phyloP scores from a whole-genome alignment of 2,888 invertebrate genomes.

The Mamestra brassicae region DNA sequence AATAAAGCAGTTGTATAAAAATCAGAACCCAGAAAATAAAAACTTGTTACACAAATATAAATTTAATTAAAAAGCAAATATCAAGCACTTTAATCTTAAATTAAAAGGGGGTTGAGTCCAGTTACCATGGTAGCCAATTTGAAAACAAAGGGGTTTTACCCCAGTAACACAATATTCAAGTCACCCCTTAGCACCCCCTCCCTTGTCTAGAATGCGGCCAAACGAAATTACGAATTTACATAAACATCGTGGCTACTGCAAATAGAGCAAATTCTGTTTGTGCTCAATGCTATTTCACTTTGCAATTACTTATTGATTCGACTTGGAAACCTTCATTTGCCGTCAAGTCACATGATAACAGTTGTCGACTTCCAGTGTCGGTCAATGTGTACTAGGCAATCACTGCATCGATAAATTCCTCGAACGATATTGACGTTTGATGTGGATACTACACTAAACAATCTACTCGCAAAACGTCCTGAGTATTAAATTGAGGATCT shows the following conservation, averaged over 20 bases:
- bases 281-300: constrained; percentile 17
- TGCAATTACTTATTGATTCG: constrained; percentile 38
- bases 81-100: constrained; percentile 50
- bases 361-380: constrained; percentile 25
- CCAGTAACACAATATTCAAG: constrained; percentile 64
- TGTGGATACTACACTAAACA: neutral
- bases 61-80: constrained; percentile 48
- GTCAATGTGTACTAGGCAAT: constrained; percentile 18
- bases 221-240: constrained; percentile 64
- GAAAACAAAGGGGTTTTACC: constrained; percentile 74
- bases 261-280: constrained; percentile 32
- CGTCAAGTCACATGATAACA: constrained; percentile 18
- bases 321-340: constrained; percentile 36
- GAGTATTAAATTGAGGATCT: neutral
- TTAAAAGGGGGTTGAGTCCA: constrained; percentile 51
- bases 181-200: constrained; percentile 33
- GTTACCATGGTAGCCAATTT: constrained; percentile 64
- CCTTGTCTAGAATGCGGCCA: constrained; percentile 42
- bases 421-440: neutral
- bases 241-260: constrained; percentile 55
- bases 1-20: neutral
- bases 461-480: neutral
- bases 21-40: constrained; percentile 1
- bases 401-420: constrained; percentile 43
- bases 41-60: constrained; percentile 36